Evolutionary conservation across 2,797 vertebrate genomes (phyloP).

Genomic region (Pseudochirops corinnae): DNA sequence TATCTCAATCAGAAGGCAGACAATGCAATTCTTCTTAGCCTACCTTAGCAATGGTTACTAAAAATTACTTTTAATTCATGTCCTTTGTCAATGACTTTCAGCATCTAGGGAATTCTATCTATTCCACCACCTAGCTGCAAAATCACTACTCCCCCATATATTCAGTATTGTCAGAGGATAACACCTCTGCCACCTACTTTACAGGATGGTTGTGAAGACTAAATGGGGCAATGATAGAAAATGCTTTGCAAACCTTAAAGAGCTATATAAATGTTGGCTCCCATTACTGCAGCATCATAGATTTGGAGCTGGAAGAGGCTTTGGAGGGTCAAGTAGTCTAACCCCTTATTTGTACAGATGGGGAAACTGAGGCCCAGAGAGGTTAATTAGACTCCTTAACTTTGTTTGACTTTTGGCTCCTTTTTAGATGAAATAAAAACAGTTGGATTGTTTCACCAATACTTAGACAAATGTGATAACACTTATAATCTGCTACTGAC

Average conservation of each 20-base stretch:
- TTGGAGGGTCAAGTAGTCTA: neutral
- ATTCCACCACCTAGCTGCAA: neutral
- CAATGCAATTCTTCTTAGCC: neutral
- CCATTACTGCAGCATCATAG: neutral
- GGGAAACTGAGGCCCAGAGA: neutral
- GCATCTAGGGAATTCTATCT: neutral
- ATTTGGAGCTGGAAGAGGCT: neutral
- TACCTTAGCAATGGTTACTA: neutral
- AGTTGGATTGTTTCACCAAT: slow-evolving; percentile 26
- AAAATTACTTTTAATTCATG: neutral
- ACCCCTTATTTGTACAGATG: neutral
- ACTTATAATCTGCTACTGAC: neutral
- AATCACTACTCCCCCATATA: neutral
- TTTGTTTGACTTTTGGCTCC: slow-evolving; percentile 6
- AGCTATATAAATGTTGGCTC: neutral
- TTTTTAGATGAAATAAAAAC: neutral
- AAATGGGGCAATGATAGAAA: neutral
- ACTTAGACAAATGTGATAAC: neutral
- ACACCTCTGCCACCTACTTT: neutral
- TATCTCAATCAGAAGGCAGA: neutral
- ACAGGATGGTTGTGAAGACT: neutral
- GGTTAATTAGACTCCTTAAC: neutral
- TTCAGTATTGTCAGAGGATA: neutral
- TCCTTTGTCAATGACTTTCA: neutral
- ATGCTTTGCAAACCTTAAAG: neutral